Evolutionary conservation across 2,888 invertebrate species (phyloP), one percentile per base, ranked within the genome.

Genomic region (Pegoplata infirma): DNA sequence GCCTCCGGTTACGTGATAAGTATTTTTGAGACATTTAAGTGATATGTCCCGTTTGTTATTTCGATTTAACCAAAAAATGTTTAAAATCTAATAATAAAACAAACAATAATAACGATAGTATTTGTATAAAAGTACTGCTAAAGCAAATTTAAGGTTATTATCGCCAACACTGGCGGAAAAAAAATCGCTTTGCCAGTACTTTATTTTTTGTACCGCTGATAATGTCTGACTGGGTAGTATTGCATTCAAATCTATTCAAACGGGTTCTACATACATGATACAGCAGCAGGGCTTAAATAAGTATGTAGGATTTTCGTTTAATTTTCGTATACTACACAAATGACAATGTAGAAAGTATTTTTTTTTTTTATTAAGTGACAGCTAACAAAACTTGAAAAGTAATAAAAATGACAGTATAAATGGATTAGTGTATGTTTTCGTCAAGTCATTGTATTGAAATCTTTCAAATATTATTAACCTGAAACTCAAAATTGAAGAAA

Each of bases 391-490:
- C 36, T 67, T 59, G 28, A 64, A 74, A 74, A 53, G 47, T 49
- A 78, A 47, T 63, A 59, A 58, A 71, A 88, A 86, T 88, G 88
- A 88, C 88, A 88, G 84, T 83, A 83, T 83, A 85, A 85, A 87
- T 85, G 85, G 86, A 88, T 87, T 86, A 86, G 84, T 69, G 68
- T 44, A 80, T 83, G 83, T 84, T 88, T 89, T 87, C 86, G 87
- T 85, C 88, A 88, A 89, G 88, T 89, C 88, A 89, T 84, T 84
- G 82, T 84, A 72, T 78, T 59, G 71, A 76, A 77, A 76, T 76
- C 73, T 68, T 55, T 51, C 8, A 17, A 49, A 47, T 16, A 55
- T 40, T 25, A 64, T 69, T 67, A 56, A 63, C 67, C 47, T 21
- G 49, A 73, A 64, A 59, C 44, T 55, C 63, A 63, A 40, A 32